Evolutionary conservation across 2,113 vertebrate genomes (phyloP).

Genomic region (Paralichthys olivaceus): DNA sequence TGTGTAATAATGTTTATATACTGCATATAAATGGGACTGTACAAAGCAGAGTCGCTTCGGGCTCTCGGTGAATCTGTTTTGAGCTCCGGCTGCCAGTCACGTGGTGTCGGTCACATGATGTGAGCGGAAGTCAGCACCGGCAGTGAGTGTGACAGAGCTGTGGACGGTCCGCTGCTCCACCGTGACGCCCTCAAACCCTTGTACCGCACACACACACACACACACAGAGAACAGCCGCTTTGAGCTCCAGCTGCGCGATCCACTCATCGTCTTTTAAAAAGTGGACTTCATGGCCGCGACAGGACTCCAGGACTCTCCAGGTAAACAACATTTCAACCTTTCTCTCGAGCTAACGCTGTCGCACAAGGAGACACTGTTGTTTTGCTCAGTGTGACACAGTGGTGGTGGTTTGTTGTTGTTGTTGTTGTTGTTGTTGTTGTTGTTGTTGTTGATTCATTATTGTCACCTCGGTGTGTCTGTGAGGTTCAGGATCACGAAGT

Average conservation of each 20-base stretch:
- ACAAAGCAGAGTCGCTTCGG: too few relatives aligned
- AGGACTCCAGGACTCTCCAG: conserved; percentile 20
- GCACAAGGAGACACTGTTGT: background rate
- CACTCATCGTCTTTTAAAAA: conserved; percentile 1
- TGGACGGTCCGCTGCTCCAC: background rate
- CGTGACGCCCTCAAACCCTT: background rate
- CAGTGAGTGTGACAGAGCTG: background rate
- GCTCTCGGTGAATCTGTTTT: too few relatives aligned
- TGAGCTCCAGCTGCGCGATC: background rate
- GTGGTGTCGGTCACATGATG: conserved; percentile 67
- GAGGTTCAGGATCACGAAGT: background rate
- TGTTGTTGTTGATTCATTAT: background rate
- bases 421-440: background rate
- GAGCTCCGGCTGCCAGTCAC: conserved; percentile 28
- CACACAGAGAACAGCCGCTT: too few relatives aligned
- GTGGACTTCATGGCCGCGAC: conserved; percentile 49
- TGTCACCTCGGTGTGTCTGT: background rate
- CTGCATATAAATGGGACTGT: too few relatives aligned
- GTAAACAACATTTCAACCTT: conserved; percentile 35
- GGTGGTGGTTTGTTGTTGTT: background rate
- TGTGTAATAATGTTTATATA: too few relatives aligned
- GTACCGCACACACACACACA: background rate
- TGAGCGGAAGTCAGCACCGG: conserved; percentile 1
- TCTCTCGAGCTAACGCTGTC: background rate
- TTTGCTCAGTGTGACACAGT: background rate